Percentiles rank a stretch among this genome's conserved stretches.
Conservation (phyloP, 2,113 vertebrate species). For the Sprattus sprattus region DNA sequence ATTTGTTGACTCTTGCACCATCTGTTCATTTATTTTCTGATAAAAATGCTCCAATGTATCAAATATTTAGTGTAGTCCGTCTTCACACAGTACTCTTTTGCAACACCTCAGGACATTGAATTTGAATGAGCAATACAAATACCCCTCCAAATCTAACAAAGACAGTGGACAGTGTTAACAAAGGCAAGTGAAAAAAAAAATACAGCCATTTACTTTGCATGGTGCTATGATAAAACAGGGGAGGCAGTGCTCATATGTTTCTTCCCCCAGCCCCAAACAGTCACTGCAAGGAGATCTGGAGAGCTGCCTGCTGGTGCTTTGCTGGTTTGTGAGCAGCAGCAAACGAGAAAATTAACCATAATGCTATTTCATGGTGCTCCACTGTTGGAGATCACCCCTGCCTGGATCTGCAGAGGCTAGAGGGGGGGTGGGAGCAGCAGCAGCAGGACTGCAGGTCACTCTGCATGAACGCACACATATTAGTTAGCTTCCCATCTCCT, state of each 20-base stretch:
- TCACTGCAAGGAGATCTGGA: conserved; percentile 32
- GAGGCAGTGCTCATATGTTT: conserved; percentile 29
- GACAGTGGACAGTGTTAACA: background rate
- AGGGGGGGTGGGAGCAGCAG: conserved; percentile 28
- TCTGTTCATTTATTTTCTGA: conserved; percentile 25
- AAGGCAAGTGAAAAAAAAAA: background rate
- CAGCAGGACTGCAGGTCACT: conserved; percentile 40
- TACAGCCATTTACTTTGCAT: conserved; percentile 25
- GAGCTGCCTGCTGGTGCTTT: conserved; percentile 42
- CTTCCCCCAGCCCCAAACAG: conserved; percentile 1
- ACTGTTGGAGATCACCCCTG: conserved; percentile 46
- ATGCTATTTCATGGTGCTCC: conserved; percentile 47
- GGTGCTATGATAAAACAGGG: conserved; percentile 23
- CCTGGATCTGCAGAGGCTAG: conserved; percentile 31
- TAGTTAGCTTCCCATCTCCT: conserved; percentile 44
- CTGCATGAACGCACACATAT: conserved; percentile 37
- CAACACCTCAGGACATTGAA: background rate
- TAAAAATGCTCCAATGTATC: background rate
- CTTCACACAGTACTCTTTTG: background rate
- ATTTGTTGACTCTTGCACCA: conserved; percentile 29
- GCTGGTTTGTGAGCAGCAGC: conserved; percentile 44
- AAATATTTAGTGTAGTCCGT: conserved; percentile 8
- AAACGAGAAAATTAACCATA: conserved; percentile 49
- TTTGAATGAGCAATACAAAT: background rate
- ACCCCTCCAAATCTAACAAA: background rate